Base-by-base conservation (phyloP, 2,888 invertebrate genomes). In the Gandaritis pyraliata region DNA sequence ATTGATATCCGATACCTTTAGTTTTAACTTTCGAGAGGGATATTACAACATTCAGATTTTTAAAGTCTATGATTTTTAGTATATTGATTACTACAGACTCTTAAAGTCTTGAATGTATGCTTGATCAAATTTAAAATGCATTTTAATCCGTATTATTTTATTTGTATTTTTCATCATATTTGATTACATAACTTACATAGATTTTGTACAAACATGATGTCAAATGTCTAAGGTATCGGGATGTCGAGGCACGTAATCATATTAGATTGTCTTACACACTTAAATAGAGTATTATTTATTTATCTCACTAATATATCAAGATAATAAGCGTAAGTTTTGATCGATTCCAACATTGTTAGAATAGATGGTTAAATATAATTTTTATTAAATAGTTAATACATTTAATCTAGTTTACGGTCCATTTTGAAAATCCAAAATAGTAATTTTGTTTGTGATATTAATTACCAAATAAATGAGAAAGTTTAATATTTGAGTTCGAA, bases 291-390 rank as follows among this genome's bases (percentile, higher is more conserved):
- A 85, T 83, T 77, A 79, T 81, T 80, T 81, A 83, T 79, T 75
- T 62, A 69, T 73, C 74, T 87, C 76, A 83, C 86, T 90, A 88
- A 82, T 80, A 87, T 89, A 89, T 86, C 84, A 80, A 88, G 87
- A 87, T 91, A 91, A 87, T 91, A 91, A 91, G 91, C 91, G 91
- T 91, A 91, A 87, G 86, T 85, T 83, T 76, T 80, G 77, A 84
- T 82, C 83, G 75, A 80, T 82, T 75, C 85, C 78, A 81, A 85
- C 81, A 68, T 72, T 72, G 78, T 84, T 75, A 78, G 83, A 82
- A 82, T 77, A 73, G 75, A 78, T 80, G 72, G 70, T 74, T 80
- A 75, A 71, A 69, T 72, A 67, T 70, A 58, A 50, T 69, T 66
- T 61, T 66, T 70, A 61, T 69, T 70, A 65, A 65, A 69, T 61